These are phyloP conservation scores for Saguinus imperator DNA, from an alignment of 2,113 vertebrate species.

Conservation along the genomic window DNA sequence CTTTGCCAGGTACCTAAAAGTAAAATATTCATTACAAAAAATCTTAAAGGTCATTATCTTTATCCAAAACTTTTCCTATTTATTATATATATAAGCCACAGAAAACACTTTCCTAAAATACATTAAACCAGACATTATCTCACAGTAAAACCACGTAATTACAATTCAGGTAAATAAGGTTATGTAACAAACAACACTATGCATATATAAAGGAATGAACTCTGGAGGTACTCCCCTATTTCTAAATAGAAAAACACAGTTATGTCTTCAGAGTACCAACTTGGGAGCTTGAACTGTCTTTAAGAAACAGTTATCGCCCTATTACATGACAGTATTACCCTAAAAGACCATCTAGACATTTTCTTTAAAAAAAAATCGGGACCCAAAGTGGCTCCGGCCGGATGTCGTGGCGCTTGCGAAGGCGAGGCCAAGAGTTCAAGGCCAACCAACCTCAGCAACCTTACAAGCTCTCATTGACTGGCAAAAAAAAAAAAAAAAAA, in stretches of 20 bases:
- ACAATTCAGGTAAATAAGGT: neutral
- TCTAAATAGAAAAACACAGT: neutral
- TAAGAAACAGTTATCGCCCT: neutral
- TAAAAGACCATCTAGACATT: neutral
- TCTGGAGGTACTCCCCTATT: neutral
- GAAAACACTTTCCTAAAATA: neutral
- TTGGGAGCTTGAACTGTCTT: neutral
- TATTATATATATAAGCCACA: neutral
- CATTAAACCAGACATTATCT: neutral
- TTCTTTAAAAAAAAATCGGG: neutral
- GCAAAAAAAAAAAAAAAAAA: neutral
- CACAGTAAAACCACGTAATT: neutral
- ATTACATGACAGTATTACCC: neutral
- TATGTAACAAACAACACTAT: neutral
- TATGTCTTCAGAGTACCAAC: neutral
- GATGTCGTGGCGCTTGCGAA: no score
- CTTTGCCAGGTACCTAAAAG: constrained; percentile 94
- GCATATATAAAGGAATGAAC: no score
- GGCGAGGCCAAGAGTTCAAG: no score
- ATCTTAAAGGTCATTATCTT: neutral
- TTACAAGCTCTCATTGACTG: no score
- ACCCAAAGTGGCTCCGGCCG: no score
- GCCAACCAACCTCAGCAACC: no score
- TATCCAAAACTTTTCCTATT: neutral
- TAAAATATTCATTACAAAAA: accelerated